Evolutionary conservation across 2,888 invertebrate genomes (phyloP).

Genomic region (Troides helena): DNA sequence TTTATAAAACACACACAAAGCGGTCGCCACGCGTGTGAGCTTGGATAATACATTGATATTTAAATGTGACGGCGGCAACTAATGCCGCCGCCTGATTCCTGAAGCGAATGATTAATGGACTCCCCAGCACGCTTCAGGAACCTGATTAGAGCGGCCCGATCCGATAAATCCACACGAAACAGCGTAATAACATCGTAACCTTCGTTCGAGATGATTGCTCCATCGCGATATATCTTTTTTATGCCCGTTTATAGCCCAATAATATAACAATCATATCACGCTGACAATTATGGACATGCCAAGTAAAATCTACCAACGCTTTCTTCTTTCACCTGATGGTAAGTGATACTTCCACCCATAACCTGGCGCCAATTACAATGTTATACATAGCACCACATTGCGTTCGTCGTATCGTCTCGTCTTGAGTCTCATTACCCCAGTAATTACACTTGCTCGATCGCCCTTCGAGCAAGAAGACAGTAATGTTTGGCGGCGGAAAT

Average conservation of each 20-base stretch:
- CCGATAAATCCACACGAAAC: constrained; percentile 71
- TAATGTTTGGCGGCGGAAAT: too few relatives aligned
- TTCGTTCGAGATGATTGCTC: constrained; percentile 68
- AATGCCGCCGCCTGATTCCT: constrained; percentile 26
- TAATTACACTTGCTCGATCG: too few relatives aligned
- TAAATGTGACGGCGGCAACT: constrained; percentile 24
- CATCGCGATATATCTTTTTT: constrained; percentile 73
- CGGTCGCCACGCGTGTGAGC: neutral
- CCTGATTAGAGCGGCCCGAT: constrained; percentile 58
- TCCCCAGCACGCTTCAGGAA: constrained; percentile 44
- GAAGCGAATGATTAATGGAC: constrained; percentile 40
- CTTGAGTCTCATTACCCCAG: too few relatives aligned
- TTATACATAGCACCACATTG: too few relatives aligned
- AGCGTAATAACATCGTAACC: constrained; percentile 70
- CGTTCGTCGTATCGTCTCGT: too few relatives aligned
- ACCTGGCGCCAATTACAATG: too few relatives aligned
- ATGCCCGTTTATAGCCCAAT: constrained; percentile 76
- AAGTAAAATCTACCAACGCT: constrained; percentile 77
- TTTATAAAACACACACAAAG: neutral
- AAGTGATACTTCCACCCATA: too few relatives aligned
- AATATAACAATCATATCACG: constrained; percentile 78
- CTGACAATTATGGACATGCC: constrained; percentile 76
- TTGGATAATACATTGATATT: constrained; percentile 9
- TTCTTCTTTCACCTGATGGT: too few relatives aligned
- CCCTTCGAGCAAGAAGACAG: too few relatives aligned